A percentile compares a stretch with the other conserved stretches of the same genome.
Evolutionary conservation across 2,888 invertebrate genomes (phyloP).

Genomic region (Plebejus anna): DNA sequence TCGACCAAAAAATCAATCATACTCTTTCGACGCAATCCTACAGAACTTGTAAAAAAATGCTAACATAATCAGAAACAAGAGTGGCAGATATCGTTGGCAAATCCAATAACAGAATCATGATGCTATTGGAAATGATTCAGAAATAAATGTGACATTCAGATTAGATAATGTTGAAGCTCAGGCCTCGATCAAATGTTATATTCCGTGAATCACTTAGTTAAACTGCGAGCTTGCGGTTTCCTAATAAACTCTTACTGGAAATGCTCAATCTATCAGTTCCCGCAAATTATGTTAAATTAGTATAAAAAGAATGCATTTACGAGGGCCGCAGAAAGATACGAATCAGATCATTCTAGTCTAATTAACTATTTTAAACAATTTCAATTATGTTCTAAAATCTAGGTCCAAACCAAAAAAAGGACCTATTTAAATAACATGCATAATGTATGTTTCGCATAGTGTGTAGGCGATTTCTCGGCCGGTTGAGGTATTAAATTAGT

Average conservation of each 20-base stretch:
- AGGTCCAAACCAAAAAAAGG: background rate
- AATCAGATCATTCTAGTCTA: too few relatives aligned
- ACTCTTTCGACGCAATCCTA: background rate
- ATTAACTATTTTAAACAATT: background rate
- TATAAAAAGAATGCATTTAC: background rate
- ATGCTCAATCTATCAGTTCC: background rate
- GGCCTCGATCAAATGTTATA: background rate
- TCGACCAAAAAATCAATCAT: background rate
- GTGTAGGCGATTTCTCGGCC: constrained; percentile 12
- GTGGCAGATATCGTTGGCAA: background rate
- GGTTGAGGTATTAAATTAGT: constrained; percentile 24
- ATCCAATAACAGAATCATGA: background rate
- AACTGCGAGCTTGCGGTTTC: background rate
- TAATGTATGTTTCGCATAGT: background rate
- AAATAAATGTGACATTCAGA: background rate
- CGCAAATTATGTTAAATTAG: background rate
- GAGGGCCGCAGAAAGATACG: background rate
- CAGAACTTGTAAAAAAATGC: background rate
- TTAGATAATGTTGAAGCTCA: background rate
- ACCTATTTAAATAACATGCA: background rate
- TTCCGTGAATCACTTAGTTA: background rate
- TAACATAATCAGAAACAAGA: background rate
- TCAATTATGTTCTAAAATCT: background rate
- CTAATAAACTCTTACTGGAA: background rate
- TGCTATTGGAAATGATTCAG: background rate